These are phyloP conservation scores for Platalea minor DNA, from an alignment of 2,797 vertebrate genomes.

Conservation along the genomic window DNA sequence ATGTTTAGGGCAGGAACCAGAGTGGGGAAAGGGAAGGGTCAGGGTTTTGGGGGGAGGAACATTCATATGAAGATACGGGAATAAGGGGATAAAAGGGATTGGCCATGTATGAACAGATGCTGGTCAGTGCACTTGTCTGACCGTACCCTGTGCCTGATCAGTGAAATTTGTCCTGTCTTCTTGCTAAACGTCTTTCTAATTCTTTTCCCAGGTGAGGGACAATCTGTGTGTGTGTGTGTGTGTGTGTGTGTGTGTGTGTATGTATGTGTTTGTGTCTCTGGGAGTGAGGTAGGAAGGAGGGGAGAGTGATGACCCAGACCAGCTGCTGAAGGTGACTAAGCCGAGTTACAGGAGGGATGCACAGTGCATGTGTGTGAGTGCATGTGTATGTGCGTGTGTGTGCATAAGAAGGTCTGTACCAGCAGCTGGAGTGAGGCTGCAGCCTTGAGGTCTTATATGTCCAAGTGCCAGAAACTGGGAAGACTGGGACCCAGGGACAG, in stretches of 20 bases:
- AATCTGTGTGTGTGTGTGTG: neutral
- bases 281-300: neutral
- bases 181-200: neutral
- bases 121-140: neutral
- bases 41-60: neutral
- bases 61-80: neutral
- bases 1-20: neutral
- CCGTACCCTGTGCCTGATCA: fast-evolving
- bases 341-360: neutral
- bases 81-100: neutral
- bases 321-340: neutral
- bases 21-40: neutral
- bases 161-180: neutral
- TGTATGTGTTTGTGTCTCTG: fast-evolving
- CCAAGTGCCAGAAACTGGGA: neutral
- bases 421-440: neutral
- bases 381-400: no score
- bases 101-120: neutral
- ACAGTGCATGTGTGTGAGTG: no score
- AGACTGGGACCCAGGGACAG: neutral
- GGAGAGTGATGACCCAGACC: neutral
- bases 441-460: neutral
- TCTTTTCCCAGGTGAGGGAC: neutral
- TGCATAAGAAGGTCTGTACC: neutral
- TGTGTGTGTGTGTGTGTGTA: fast-evolving